A percentile compares a stretch with the other conserved stretches of the same genome.
Conservation (phyloP, 2,797 vertebrate genomes). For the Poecilia picta region DNA sequence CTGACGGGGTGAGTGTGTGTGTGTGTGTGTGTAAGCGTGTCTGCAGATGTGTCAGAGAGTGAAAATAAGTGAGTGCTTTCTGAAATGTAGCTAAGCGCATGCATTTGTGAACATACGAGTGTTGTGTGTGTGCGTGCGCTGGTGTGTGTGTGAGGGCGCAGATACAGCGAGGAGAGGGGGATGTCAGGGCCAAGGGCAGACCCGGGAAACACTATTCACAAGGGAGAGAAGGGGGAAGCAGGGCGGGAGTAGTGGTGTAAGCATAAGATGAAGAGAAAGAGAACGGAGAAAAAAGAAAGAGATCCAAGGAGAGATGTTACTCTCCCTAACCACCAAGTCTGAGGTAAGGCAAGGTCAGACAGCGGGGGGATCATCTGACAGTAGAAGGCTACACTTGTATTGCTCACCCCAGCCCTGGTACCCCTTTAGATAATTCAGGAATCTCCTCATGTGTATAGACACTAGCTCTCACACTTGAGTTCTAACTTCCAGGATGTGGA, state of each 20-base stretch:
- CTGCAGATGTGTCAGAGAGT: conserved; percentile 30
- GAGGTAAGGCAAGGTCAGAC: conserved; percentile 77
- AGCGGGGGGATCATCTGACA: conserved; percentile 72
- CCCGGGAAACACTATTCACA: conserved; percentile 75
- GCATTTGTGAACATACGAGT: conserved; percentile 21
- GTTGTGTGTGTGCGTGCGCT: conserved; percentile 18
- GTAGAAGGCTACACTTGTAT: conserved; percentile 49
- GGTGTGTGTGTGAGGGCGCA: conserved; percentile 41
- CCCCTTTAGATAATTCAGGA: conserved; percentile 38
- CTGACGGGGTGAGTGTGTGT: conserved; percentile 47
- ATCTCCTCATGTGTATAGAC: conserved; percentile 37
- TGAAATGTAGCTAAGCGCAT: conserved; percentile 45
- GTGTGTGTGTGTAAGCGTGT: conserved; percentile 12
- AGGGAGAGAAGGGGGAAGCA: conserved; percentile 59
- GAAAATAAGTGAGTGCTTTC: conserved; percentile 32
- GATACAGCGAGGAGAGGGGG: conserved; percentile 53
- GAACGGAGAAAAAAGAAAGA: conserved; percentile 71
- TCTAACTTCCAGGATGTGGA: conserved; percentile 26
- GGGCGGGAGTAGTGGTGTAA: conserved; percentile 36
- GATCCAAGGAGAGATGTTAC: conserved; percentile 79
- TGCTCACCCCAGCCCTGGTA: conserved; percentile 40
- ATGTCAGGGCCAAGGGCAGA: conserved; percentile 80
- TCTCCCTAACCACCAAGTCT: conserved; percentile 74
- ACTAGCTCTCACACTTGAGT: conserved; percentile 25
- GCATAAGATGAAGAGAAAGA: conserved; percentile 64